Percentiles rank a stretch among this genome's conserved stretches.
Evolutionary conservation across 2,113 vertebrate genomes (phyloP).

Genomic region (Sander lucioperca): DNA sequence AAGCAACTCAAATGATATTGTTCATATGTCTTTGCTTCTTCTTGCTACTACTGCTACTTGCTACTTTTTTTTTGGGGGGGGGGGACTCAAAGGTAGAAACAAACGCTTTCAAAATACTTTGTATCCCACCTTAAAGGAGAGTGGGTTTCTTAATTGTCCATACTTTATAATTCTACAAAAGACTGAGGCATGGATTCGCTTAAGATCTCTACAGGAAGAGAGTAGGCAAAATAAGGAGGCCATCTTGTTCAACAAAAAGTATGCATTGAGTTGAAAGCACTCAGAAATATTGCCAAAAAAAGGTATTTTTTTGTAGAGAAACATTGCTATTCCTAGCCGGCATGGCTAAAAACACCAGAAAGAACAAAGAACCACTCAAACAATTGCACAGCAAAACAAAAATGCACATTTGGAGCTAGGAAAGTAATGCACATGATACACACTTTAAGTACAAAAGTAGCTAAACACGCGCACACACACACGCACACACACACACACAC

Average conservation of each 20-base stretch:
- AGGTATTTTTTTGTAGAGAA: background rate
- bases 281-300: no score
- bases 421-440: background rate
- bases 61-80: no score
- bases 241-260: background rate
- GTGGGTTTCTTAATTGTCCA: no score
- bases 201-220: background rate
- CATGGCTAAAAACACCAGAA: no score
- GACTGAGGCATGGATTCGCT: no score
- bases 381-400: background rate
- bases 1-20: no score
- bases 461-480: no score
- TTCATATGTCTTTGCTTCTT: background rate
- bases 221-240: background rate
- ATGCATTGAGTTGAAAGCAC: background rate
- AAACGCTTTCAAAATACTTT: no score
- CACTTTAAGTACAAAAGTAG: background rate
- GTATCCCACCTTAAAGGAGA: no score
- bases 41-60: no score
- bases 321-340: no score
- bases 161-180: no score
- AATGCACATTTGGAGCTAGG: background rate
- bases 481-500: background rate
- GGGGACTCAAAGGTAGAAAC: background rate
- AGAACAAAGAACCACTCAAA: background rate